These are phyloP conservation scores for Loris lydekkerianus DNA, from an alignment of 2,797 vertebrate species.

Conservation along the genomic window DNA sequence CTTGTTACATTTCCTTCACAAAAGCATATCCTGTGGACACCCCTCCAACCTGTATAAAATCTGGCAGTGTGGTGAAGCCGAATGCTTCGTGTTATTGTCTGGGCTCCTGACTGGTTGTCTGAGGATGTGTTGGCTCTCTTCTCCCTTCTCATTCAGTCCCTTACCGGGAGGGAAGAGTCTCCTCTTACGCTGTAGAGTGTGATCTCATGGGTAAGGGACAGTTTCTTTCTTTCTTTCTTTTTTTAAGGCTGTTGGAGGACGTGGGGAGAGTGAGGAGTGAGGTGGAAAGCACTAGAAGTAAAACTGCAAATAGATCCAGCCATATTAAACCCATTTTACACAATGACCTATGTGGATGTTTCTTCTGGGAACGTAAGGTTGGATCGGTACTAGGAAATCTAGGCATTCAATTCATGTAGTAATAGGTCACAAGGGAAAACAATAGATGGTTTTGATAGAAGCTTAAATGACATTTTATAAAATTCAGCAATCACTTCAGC, in stretches of 20 bases:
- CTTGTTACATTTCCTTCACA: not conserved
- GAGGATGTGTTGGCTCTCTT: not conserved
- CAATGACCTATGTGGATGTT: not conserved
- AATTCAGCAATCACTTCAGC: not conserved
- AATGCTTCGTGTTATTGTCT: not conserved
- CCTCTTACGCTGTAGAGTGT: not conserved
- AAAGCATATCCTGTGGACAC: not conserved
- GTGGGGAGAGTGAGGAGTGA: not conserved
- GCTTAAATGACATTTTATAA: conserved; percentile 28
- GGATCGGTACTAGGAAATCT: not conserved
- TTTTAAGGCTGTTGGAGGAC: not conserved
- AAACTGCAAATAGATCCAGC: not conserved
- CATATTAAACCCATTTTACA: not conserved
- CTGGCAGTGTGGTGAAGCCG: not conserved
- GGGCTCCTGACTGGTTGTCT: not conserved
- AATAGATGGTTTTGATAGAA: not conserved
- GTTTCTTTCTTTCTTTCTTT: not conserved
- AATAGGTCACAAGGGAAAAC: not conserved
- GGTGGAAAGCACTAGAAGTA: not conserved
- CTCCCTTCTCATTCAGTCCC: not conserved
- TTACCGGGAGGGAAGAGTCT: not conserved
- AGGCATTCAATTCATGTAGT: not conserved
- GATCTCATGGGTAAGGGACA: not conserved
- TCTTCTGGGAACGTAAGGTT: conserved; percentile 15
- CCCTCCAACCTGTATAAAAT: not conserved